These are phyloP conservation scores for Myopa tessellatipennis DNA, from an alignment of 2,888 invertebrate genomes.

Conservation along the genomic window DNA sequence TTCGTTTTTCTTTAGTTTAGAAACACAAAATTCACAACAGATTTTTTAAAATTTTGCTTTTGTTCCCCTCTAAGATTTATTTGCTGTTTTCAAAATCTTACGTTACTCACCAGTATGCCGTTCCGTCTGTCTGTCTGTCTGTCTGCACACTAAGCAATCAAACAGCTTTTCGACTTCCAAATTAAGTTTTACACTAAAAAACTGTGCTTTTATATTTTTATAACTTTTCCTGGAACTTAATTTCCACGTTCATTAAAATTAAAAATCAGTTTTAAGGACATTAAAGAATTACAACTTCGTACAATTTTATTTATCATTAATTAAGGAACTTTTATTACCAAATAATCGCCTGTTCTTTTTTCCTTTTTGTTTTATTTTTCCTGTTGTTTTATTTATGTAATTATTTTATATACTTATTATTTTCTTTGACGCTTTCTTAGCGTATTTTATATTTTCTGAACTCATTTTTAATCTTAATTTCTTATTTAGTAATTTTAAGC, in stretches of 20 bases:
- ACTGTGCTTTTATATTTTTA: background rate
- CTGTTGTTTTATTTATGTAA: too few relatives aligned
- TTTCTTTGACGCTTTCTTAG: background rate
- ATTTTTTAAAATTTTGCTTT: too few relatives aligned
- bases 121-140: background rate
- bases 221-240: background rate
- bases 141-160: background rate
- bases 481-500: background rate
- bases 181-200: background rate
- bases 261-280: background rate
- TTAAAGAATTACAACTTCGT: background rate
- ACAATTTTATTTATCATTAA: background rate
- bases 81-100: background rate
- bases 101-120: background rate
- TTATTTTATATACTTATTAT: too few relatives aligned
- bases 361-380: too few relatives aligned
- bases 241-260: too few relatives aligned
- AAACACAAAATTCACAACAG: too few relatives aligned
- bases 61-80: too few relatives aligned
- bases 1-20: too few relatives aligned
- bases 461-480: conserved; percentile 8
- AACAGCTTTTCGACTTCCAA: background rate
- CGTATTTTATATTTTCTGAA: background rate
- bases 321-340: too few relatives aligned
- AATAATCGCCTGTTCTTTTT: too few relatives aligned